These are phyloP conservation scores for Ammospiza nelsoni DNA, from an alignment of 2,113 vertebrate species.

Conservation along the genomic window DNA sequence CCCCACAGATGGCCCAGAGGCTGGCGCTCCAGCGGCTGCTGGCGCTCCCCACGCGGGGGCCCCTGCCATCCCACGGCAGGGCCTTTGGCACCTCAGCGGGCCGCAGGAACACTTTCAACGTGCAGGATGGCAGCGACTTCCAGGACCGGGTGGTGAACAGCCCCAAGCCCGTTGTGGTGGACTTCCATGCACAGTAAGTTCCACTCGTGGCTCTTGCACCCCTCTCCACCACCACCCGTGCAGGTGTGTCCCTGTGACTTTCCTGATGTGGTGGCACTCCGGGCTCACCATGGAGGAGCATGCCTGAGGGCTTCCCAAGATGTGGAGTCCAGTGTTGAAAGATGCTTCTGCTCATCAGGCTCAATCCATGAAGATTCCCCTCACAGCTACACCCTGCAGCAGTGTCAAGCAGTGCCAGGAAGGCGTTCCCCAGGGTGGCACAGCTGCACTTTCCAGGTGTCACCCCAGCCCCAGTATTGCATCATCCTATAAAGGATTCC, in stretches of 20 bases:
- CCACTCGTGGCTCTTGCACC: rapidly evolving
- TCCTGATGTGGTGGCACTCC: rapidly evolving
- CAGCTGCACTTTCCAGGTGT: background rate
- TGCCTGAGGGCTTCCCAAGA: background rate
- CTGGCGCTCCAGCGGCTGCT: conserved; percentile 78
- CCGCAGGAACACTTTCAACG: conserved; percentile 82
- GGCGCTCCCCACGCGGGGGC: background rate
- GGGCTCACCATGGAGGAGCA: rapidly evolving
- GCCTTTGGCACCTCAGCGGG: conserved; percentile 43
- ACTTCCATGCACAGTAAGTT: conserved; percentile 96
- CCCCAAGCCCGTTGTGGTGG: conserved; percentile 88
- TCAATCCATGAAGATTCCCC: background rate
- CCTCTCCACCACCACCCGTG: rapidly evolving
- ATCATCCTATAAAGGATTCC: background rate
- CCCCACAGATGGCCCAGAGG: conserved; percentile 89
- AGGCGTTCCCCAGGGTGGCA: rapidly evolving
- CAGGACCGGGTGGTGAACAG: conserved; percentile 92
- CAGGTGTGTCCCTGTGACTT: background rate
- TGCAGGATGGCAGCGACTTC: conserved; percentile 94
- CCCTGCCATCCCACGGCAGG: background rate
- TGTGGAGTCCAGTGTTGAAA: background rate
- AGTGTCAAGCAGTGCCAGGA: background rate
- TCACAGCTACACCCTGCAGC: background rate
- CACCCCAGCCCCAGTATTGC: rapidly evolving
- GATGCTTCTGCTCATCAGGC: rapidly evolving